Percentiles rank a stretch among this genome's conserved stretches.
phyloP scores from a whole-genome alignment of 53 echinoderm and acorn worm genomes.

The Arbacia lixula region DNA sequence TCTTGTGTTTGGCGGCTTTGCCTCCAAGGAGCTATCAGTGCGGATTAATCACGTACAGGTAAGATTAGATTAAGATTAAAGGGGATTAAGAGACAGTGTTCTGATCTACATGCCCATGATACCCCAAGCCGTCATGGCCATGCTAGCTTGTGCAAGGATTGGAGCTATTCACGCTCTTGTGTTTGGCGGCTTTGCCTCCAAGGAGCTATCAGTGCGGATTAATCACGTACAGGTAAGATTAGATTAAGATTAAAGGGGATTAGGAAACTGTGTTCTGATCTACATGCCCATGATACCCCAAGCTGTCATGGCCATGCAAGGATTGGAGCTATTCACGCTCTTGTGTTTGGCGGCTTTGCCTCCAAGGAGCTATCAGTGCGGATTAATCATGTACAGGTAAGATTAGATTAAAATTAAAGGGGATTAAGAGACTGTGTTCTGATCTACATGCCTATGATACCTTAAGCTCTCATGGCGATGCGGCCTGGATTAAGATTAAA shows the following conservation, averaged over 20 bases:
- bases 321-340: constrained; percentile 83
- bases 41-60: constrained; percentile 93
- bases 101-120: constrained; percentile 98
- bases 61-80: too few species aligned
- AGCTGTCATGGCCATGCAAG: constrained; percentile 92
- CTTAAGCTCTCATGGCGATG: too few species aligned
- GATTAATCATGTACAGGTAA: constrained; percentile 89
- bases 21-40: constrained; percentile 87
- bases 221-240: constrained; percentile 83
- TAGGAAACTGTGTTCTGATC: constrained; percentile 90
- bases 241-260: too few species aligned
- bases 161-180: constrained; percentile 91
- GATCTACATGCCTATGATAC: too few species aligned
- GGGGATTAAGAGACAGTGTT: constrained; percentile 89
- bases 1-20: constrained; percentile 96
- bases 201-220: constrained; percentile 85
- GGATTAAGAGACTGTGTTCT: too few species aligned
- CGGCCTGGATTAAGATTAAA: too few species aligned
- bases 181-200: constrained; percentile 98
- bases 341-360: constrained; percentile 98
- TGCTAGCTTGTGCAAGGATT: constrained; percentile 86
- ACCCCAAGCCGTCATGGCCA: constrained; percentile 89
- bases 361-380: constrained; percentile 88
- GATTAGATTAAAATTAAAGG: too few species aligned
- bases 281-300: constrained; percentile 99